Evolutionary conservation across 2,113 vertebrate species (phyloP).

Genomic region (Oenanthe melanoleuca): DNA sequence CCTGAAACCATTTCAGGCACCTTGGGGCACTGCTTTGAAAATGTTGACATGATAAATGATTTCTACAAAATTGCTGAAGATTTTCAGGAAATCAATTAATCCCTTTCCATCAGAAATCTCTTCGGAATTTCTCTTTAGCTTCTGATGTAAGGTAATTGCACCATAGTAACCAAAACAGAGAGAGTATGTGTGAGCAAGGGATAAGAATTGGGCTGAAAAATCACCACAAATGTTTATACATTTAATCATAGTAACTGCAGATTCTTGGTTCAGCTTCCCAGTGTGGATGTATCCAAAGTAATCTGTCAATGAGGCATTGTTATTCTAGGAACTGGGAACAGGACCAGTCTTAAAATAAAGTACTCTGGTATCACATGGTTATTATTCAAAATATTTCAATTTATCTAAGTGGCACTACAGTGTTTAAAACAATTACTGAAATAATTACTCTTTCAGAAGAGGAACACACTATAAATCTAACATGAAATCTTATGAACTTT

Average conservation of each 20-base stretch:
- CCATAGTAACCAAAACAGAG: background rate
- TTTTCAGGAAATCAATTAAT: background rate
- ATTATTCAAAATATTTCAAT: slow-evolving; percentile 22
- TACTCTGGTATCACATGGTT: background rate
- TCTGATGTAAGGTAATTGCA: background rate
- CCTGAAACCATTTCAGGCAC: background rate
- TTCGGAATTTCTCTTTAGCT: background rate
- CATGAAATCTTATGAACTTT: background rate
- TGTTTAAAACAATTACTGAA: background rate
- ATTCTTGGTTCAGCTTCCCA: background rate
- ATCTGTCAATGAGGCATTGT: background rate
- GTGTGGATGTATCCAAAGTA: background rate
- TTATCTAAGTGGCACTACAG: background rate
- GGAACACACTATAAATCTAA: background rate
- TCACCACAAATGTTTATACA: background rate
- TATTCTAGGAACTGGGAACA: background rate
- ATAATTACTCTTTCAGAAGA: background rate
- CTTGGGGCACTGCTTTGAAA: background rate
- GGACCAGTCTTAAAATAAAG: background rate
- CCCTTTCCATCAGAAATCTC: background rate
- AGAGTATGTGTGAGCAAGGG: fast-evolving
- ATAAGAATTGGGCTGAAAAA: background rate
- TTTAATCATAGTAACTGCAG: background rate
- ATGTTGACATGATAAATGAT: background rate
- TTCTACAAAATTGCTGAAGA: background rate